Evolutionary conservation across 2,888 invertebrate species (phyloP).

Genomic region (Aphidius colemani): DNA sequence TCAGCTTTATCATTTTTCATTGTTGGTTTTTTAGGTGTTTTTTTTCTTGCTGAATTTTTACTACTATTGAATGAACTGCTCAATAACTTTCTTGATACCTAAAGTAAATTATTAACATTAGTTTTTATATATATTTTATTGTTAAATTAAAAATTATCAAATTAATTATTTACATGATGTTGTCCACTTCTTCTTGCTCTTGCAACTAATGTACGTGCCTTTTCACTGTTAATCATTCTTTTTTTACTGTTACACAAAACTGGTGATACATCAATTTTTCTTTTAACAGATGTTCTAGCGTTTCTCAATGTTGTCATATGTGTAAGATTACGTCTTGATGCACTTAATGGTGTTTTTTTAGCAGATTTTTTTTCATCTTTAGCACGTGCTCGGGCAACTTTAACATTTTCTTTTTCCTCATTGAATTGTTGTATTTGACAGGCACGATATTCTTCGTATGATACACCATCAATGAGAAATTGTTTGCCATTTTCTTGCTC

Average conservation of each 20-base stretch:
- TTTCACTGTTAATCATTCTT: slow-evolving; percentile 39
- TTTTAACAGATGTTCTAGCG: slow-evolving; percentile 45
- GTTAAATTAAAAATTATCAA: neutral
- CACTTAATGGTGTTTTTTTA: slow-evolving; percentile 51
- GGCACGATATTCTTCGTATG: slow-evolving; percentile 67
- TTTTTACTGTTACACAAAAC: slow-evolving; percentile 36
- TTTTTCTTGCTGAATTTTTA: neutral
- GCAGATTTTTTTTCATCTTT: slow-evolving; percentile 47
- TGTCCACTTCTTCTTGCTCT: slow-evolving; percentile 40
- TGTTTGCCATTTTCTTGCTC: slow-evolving; percentile 62
- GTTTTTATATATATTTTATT: neutral
- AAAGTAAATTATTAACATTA: neutral
- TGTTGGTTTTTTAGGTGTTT: slow-evolving; percentile 12
- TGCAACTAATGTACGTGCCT: slow-evolving; percentile 35
- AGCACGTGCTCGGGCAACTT: slow-evolving; percentile 59
- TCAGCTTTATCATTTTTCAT: neutral
- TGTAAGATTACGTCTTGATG: slow-evolving; percentile 47
- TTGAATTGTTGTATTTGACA: slow-evolving; percentile 69
- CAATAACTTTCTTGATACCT: slow-evolving; percentile 31
- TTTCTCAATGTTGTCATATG: slow-evolving; percentile 40
- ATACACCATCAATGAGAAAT: slow-evolving; percentile 70
- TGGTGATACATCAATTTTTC: slow-evolving; percentile 49
- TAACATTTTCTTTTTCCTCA: slow-evolving; percentile 60
- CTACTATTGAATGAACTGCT: neutral
- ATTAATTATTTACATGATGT: slow-evolving; percentile 34